A percentile compares a stretch with the other conserved stretches of the same genome.
phyloP scores from a whole-genome alignment of 2,113 vertebrate genomes.

The Gymnocephalus cernua region DNA sequence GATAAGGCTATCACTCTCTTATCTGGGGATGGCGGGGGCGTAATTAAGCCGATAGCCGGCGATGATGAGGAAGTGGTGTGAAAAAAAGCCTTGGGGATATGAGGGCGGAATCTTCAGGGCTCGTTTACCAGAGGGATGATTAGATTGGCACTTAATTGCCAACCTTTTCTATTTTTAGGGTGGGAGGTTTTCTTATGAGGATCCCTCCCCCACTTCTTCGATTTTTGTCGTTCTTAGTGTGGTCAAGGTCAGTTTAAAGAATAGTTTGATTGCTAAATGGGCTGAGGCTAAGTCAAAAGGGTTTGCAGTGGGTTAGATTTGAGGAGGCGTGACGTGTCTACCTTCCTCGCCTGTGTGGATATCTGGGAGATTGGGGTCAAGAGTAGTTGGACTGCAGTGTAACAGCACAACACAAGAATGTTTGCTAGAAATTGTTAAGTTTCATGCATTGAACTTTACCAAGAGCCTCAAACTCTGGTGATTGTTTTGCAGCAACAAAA shows the following conservation, averaged over 20 bases:
- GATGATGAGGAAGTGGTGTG: conserved; percentile 75
- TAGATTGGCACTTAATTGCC: conserved; percentile 81
- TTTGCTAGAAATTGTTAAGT: conserved; percentile 53
- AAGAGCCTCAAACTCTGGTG: conserved; percentile 52
- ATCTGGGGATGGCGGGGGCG: conserved; percentile 78
- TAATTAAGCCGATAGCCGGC: conserved; percentile 81
- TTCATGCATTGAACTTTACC: conserved; percentile 62
- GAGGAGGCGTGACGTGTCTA: background rate
- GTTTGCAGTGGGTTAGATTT: conserved; percentile 34
- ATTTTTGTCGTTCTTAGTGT: conserved; percentile 9
- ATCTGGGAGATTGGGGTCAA: conserved; percentile 77
- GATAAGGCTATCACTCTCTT: conserved; percentile 83
- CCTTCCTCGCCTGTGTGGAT: conserved; percentile 40
- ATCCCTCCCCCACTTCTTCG: conserved; percentile 15
- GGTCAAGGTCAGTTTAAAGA: conserved; percentile 74
- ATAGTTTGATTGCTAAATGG: conserved; percentile 54
- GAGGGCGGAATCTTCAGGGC: conserved; percentile 78
- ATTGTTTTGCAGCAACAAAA: conserved; percentile 57
- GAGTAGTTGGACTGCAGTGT: conserved; percentile 58
- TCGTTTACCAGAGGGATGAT: conserved; percentile 80
- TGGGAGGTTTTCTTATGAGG: conserved; percentile 49
- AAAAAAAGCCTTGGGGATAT: conserved; percentile 68
- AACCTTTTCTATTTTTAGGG: conserved; percentile 79
- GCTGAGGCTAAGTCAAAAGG: conserved; percentile 44
- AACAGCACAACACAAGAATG: conserved; percentile 49